Evolutionary conservation across 1,140 invertebrate species (phyloP).

Genomic region (Oedothorax gibbosus): DNA sequence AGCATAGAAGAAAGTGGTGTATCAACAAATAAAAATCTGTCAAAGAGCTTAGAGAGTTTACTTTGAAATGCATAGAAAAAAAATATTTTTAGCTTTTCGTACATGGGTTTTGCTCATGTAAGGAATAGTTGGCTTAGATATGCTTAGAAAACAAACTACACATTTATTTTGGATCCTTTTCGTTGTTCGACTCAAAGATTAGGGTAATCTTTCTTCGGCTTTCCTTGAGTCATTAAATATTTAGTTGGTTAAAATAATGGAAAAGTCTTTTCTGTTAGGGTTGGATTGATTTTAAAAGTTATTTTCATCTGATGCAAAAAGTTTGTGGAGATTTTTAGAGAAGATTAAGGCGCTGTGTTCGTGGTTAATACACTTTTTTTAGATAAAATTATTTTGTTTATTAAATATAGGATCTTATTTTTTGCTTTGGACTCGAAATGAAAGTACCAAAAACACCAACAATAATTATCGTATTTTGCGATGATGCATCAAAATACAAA

Average conservation of each 20-base stretch:
- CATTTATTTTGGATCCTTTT: not conserved
- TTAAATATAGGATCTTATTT: no score
- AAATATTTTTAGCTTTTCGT: not conserved
- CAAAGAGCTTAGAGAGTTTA: conserved; percentile 8
- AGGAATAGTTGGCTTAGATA: no score
- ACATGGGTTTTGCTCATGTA: not conserved
- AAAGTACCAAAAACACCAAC: no score
- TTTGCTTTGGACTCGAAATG: no score
- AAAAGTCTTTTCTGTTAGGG: conserved; percentile 11
- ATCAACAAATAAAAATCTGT: not conserved
- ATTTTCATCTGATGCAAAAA: not conserved
- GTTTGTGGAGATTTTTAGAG: not conserved
- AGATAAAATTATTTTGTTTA: not conserved
- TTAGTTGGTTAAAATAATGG: conserved; percentile 34
- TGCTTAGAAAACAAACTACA: not conserved
- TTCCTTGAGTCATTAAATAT: conserved; percentile 42
- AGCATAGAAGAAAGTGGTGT: not conserved
- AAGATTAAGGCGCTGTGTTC: not conserved
- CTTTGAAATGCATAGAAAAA: not conserved
- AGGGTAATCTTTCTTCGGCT: conserved; percentile 8
- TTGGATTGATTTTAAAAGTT: conserved; percentile 7
- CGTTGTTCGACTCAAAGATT: conserved; percentile 16
- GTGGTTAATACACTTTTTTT: not conserved
- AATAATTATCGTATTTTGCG: no score
- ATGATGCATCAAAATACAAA: no score